These are phyloP conservation scores for Euphonia xanthogaster DNA, from an alignment of 2,797 vertebrate species.

Conservation along the genomic window DNA sequence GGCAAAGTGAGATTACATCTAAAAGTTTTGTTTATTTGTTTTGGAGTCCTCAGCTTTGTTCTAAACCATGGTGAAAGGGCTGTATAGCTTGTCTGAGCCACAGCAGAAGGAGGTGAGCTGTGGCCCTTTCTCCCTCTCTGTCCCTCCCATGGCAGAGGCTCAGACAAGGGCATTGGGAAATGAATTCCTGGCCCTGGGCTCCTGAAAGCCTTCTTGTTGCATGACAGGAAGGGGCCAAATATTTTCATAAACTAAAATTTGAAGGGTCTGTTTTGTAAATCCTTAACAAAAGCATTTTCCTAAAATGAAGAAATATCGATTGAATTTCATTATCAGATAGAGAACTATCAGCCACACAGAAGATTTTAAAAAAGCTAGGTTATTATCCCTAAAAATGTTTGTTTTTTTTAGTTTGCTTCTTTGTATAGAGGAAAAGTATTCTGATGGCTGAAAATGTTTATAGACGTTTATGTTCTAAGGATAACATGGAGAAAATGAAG, in stretches of 20 bases:
- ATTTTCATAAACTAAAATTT: neutral
- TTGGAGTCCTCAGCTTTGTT: neutral
- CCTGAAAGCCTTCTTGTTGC: neutral
- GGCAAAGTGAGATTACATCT: neutral
- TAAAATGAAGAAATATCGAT: neutral
- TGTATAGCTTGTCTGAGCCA: neutral
- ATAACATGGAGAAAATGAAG: neutral
- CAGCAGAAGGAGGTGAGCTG: neutral
- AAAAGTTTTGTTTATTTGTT: neutral
- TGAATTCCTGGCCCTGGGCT: neutral
- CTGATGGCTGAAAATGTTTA: rapidly evolving
- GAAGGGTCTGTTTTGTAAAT: neutral
- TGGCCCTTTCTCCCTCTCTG: rapidly evolving
- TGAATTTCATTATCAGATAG: neutral
- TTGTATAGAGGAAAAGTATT: neutral
- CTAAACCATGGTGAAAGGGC: rapidly evolving
- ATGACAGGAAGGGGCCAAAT: neutral
- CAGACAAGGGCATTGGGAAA: no score
- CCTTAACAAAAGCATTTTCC: neutral
- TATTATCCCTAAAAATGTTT: neutral
- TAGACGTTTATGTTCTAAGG: neutral
- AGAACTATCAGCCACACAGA: neutral
- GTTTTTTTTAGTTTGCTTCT: neutral
- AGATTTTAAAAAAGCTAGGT: neutral
- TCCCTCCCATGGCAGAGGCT: neutral